These are phyloP conservation scores for Mus caroli DNA, from an alignment of 2,797 vertebrate species.

Conservation along the genomic window DNA sequence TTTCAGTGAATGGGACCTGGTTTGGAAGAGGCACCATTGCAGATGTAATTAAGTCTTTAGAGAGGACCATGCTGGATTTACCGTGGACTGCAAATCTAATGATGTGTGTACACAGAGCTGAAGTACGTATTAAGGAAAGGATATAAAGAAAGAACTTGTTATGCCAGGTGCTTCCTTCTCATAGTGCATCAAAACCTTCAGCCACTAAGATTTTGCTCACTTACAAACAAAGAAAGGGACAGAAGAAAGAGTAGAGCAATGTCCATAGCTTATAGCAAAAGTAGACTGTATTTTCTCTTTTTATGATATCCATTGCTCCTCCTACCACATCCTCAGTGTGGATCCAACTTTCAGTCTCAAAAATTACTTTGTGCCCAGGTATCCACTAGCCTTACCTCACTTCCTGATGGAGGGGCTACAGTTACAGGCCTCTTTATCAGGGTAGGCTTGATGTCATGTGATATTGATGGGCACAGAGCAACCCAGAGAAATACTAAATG, in stretches of 20 bases:
- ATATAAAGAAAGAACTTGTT: background rate
- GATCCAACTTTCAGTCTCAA: background rate
- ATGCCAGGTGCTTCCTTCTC: background rate
- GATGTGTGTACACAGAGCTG: background rate
- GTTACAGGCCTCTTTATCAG: background rate
- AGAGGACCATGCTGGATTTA: background rate
- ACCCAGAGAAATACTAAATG: background rate
- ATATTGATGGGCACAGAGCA: background rate
- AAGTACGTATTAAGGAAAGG: background rate
- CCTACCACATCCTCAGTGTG: background rate
- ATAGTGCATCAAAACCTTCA: background rate
- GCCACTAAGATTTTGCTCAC: background rate
- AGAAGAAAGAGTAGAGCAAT: background rate
- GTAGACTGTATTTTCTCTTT: background rate
- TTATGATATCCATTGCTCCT: background rate
- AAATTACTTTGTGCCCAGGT: background rate
- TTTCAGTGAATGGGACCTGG: background rate
- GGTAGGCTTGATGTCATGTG: accelerated
- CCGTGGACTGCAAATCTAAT: background rate
- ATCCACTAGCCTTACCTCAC: background rate
- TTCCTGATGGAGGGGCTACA: background rate
- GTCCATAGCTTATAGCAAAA: background rate
- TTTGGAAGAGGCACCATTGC: background rate
- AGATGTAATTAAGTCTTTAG: background rate
- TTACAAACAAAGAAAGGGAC: background rate